These are phyloP conservation scores for Leptothorax acervorum DNA, from an alignment of 2,888 invertebrate genomes.

Conservation along the genomic window DNA sequence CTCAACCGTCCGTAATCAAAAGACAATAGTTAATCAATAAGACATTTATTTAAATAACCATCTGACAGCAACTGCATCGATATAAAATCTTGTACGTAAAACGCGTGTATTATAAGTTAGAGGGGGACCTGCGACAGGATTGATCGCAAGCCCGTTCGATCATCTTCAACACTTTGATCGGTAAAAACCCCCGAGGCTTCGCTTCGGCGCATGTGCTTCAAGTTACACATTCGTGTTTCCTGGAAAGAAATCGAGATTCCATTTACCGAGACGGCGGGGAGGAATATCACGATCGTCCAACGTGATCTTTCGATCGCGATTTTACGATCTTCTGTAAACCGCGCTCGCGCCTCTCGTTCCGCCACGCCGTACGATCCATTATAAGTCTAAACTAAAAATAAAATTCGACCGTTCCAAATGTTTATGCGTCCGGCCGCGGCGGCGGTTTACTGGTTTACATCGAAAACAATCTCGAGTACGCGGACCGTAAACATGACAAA, in stretches of 20 bases:
- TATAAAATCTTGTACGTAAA: conserved; percentile 61
- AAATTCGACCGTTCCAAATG: conserved; percentile 46
- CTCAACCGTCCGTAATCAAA: conserved; percentile 15
- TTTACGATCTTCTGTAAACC: conserved; percentile 28
- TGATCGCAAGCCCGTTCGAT: conserved; percentile 14
- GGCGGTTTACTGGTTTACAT: conserved; percentile 56
- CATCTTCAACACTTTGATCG: conserved; percentile 9
- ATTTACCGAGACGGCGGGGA: not conserved
- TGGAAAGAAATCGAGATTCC: conserved; percentile 15
- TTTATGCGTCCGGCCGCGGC: conserved; percentile 34
- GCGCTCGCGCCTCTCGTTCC: not conserved
- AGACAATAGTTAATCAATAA: conserved; percentile 42
- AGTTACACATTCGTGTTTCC: conserved; percentile 4
- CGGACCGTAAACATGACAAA: conserved; percentile 35
- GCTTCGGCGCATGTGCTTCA: not conserved
- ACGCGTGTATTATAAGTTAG: conserved; percentile 33
- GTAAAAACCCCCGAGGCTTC: not conserved
- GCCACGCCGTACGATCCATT: conserved; percentile 20
- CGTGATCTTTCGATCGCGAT: not conserved
- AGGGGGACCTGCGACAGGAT: conserved; percentile 9
- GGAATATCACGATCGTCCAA: not conserved
- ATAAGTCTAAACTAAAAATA: conserved; percentile 61
- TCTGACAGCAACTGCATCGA: conserved; percentile 51
- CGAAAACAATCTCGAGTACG: conserved; percentile 56
- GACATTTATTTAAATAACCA: conserved; percentile 68